Conservation (phyloP, 1,140 invertebrate species). For the Leptinotarsa undecemlineata region DNA sequence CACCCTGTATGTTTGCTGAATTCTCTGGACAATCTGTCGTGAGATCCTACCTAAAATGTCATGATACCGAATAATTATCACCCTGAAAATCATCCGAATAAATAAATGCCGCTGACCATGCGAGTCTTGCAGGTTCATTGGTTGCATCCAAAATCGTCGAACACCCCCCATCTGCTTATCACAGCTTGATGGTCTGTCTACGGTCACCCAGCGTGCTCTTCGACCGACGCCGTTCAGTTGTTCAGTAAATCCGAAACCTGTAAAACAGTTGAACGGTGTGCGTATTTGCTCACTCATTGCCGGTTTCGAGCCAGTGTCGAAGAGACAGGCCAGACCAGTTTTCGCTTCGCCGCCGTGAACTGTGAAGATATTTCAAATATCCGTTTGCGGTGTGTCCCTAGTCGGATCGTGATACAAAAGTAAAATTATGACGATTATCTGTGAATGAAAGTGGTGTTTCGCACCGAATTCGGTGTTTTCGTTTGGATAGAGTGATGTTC, state of each 20-base stretch:
- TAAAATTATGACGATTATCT: conserved; percentile 15
- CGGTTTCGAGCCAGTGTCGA: conserved; percentile 1
- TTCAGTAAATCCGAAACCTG: conserved; percentile 13
- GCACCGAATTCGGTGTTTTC: neutral
- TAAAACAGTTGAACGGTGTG: conserved; percentile 16
- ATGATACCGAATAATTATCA: neutral
- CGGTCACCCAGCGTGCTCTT: neutral
- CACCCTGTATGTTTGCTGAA: neutral
- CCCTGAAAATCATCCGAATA: conserved; percentile 4
- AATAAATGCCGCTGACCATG: neutral
- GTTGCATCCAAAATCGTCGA: neutral
- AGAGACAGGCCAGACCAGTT: conserved; percentile 13
- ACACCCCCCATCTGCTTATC: conserved; percentile 3
- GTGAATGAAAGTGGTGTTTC: conserved; percentile 8
- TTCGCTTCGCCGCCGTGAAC: neutral
- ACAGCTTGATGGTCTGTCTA: conserved; percentile 7
- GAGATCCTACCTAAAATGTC: neutral
- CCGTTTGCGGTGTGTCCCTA: neutral
- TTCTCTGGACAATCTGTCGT: neutral
- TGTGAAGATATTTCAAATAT: conserved; percentile 18
- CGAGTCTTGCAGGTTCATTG: neutral
- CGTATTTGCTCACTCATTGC: conserved; percentile 11
- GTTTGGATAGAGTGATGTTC: neutral
- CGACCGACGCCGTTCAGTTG: neutral
- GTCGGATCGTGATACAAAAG: conserved; percentile 9